These are phyloP conservation scores for Arion vulgaris DNA, from an alignment of 1,140 invertebrate species.

Conservation along the genomic window DNA sequence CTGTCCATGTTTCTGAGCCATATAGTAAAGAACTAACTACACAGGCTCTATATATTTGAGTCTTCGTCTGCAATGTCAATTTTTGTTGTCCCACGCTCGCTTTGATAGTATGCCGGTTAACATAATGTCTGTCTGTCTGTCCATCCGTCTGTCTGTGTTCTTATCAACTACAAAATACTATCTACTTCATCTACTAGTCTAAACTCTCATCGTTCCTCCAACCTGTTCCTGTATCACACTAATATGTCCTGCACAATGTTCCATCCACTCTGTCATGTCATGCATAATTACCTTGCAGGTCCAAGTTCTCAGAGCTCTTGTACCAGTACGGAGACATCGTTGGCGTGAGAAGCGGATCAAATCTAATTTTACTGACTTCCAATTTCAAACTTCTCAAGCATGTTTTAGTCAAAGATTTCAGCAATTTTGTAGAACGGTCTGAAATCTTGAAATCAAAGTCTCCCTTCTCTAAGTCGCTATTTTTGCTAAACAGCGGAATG, in stretches of 20 bases:
- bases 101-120: no score
- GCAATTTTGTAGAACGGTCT: conserved; percentile 2
- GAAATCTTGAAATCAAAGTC: background rate
- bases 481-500: conserved; percentile 14
- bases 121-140: no score
- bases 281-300: background rate
- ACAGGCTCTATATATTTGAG: no score
- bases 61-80: no score
- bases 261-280: no score
- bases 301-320: background rate
- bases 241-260: background rate
- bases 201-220: no score
- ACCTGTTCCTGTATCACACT: background rate
- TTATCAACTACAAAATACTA: no score
- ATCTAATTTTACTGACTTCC: background rate
- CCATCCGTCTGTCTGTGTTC: no score
- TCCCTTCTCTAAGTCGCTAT: background rate
- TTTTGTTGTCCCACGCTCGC: no score
- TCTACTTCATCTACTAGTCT: no score
- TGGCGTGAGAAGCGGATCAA: background rate
- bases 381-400: conserved; percentile 3
- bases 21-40: no score
- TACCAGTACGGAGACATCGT: conserved; percentile 21
- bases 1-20: no score
- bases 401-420: conserved; percentile 19